Evolutionary conservation across 2,113 vertebrate species (phyloP), one percentile per base, ranked within the genome.

Genomic region (Taurulus bubalis): DNA sequence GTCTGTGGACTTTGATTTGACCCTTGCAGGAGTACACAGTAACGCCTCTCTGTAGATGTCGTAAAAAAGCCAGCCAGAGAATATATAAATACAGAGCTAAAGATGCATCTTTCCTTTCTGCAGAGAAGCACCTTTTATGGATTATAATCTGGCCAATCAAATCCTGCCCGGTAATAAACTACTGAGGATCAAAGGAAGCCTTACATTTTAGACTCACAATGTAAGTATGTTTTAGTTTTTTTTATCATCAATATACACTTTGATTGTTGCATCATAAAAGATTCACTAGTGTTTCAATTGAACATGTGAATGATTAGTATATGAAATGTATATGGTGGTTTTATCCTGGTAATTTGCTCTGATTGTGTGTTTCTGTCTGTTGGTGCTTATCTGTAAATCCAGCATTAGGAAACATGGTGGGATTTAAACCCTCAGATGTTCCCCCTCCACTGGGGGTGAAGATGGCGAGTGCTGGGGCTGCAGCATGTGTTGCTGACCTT

Each of bases 401-500:
- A 80, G 85, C 12, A 64, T 82, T 60, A 64, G 79, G n/a, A 77
- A 93, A 76, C 78, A 97, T 97, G 96, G 95, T 95, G 53, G 95
- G 94, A 85, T 76, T 95, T 1, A 94, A 95, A 79, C 93, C 95
- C 58, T 94, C 95, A 0, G 96, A 96, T 20, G 85, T 94, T 62
- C 94, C 93, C 24, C 96, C 96, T 24, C 94, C 96, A 32, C 88
- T 95, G 79, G 95, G 87, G 7, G 94, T 97, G 68, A 96, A 96
- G 89, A 95, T 96, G 90, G 84, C 96, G n/a, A 96, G 96, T 1
- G 96, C 96, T 0, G 96, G 95, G 0, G 86, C 90, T 6, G 95
- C 96, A 0, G 96, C 95, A 22, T 97, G 96, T 51, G 86, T 96
- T n/a, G 96, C 95, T 0, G 96, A 97, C 16, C 79, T 96, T 2